Base-by-base conservation (phyloP, 2,797 vertebrate species). In the Phylloscopus collybita region DNA sequence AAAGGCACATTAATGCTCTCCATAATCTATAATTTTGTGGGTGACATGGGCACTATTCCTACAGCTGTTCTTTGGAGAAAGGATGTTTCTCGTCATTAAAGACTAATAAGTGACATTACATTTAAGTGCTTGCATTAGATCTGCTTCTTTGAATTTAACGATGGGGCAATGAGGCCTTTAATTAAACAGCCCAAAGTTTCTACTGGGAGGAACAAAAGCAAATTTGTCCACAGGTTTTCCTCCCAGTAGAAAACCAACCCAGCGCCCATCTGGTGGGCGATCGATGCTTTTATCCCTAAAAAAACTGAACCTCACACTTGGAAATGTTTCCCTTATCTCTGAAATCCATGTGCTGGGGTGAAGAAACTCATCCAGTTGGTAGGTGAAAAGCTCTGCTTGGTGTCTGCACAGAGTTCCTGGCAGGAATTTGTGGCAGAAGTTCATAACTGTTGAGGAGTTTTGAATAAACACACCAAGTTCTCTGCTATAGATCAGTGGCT, bases 111-210 rank as follows among this genome's bases (percentile, higher is more conserved):
- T 98, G 98, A 98, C 97, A 98, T 98, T 98, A 98, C 97, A 96
- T 98, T 98, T 98, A 98, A 98, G 96, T 97, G 98, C 95, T 98
- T 93, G 86, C 97, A 98, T 98, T 98, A 98, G 98, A 98, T 97
- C 97, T 98, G 98, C 98, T 98, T 96, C 98, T 98, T 98, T 98
- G 98, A 97, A 98, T 98, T 98, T 98, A 98, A 98, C 97, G 98
- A 98, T 98, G 97, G 97, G 97, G 97, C 98, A 98, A 98, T 98
- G 98, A 98, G 98, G 98, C 98, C 97, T 98, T 98, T 98, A 98
- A 98, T 98, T 98, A 98, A 98, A 98, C 97, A 97, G 97, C 97
- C 97, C 97, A 97, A 98, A 98, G 95, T 96, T 98, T 98, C 98
- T 97, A 94, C 92, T 81, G 97, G 97, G 98, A 98, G 98, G 98